Evolutionary conservation across 2,797 vertebrate genomes (phyloP), one percentile per base, ranked within the genome.

Genomic region (Percopsis omiscomaycus): DNA sequence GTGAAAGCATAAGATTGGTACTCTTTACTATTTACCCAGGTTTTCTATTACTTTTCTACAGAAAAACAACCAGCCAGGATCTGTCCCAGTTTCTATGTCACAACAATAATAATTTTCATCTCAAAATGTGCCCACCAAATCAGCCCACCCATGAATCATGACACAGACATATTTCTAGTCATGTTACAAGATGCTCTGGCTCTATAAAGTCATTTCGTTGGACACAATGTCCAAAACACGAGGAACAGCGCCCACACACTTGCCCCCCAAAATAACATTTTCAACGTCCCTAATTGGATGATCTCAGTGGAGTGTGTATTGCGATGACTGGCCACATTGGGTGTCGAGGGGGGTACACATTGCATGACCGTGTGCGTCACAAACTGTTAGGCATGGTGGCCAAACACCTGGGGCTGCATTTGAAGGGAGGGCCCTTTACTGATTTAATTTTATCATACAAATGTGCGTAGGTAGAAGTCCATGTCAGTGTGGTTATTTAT

Each of bases 221-320:
- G 52, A 77, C 5, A 14, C 13, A 29, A 65, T 61, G 55, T 52
- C 59, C 6, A 69, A 64, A 66, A 69, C 71, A 50, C 57, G 51
- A 51, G 6, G 75, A 67, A 15, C 37, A 11, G 47, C 64, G 61
- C 46, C 15, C 57, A 48, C 55, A 44, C 68, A 65, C 57, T 22
- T 30, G n/a, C 61, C 14, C 32, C 5, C 47, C 14, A 42, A 32
- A 60, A 49, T 46, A 60, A 37, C 27, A 51, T 56, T 56, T 59
- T 50, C 45, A 42, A 74, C 58, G 47, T 59, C 50, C 13, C 12
- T 73, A 68, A 76, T 74, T 48, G 59, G 46, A 78, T 80, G 59
- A 71, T 64, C 45, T 59, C 61, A 71, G 49, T 59, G 30, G 28
- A 75, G 63, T 59, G 68, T 22, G n/a, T 62, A 53, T 55, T 68